Base-by-base conservation (phyloP, 2,113 vertebrate species). In the Lipotes vexillifer region DNA sequence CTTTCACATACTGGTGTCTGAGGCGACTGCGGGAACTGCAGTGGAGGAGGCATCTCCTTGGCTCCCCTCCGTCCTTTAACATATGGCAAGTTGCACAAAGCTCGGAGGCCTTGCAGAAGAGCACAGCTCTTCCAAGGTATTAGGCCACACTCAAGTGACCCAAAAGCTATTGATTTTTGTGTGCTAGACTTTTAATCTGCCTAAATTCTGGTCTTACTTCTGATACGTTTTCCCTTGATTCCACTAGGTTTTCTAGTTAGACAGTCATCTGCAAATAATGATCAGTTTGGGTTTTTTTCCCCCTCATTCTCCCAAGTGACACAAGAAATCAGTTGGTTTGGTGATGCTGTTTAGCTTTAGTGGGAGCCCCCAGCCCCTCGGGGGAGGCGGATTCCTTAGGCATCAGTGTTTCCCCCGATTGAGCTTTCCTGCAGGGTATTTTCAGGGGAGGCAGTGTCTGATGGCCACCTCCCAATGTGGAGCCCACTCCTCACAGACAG, bases 231-330 rank as follows among this genome's bases (percentile, higher is more conserved):
- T 55, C 80, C n/a, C 27, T 78, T 65, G 57, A 38, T 68, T 72
- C 68, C 61, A 33, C 27, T 59, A 78, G n/a, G 41, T 88, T 87
- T 97, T 94, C 94, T 91, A 96, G 96, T 88, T 93, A 96, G 97
- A 97, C 97, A 97, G 96, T 98, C 97, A 96, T 82, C 61, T 84
- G 59, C 87, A 74, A 80, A 92, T 95, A 94, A 61, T 69, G 74
- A 52, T 88, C 61, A 38, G 3, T 94, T 90, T 87, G 13, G 13
- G 72, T 5, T 68, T 25, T 55, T 46, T 46, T 20, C 2, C 14
- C n/a, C 38, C 77, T 49, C n/a, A 55, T 90, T 92, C 75, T 94
- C 90, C 95, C 94, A 88, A 55, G 36, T 44, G 80, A 80, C 80
- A 84, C 74, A 91, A 61, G 55, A 85, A 86, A 74, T 65, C 52